Evolutionary conservation across 2,888 invertebrate species (phyloP), one percentile per base, ranked within the genome.

Genomic region (Melinaea marsaeus): DNA sequence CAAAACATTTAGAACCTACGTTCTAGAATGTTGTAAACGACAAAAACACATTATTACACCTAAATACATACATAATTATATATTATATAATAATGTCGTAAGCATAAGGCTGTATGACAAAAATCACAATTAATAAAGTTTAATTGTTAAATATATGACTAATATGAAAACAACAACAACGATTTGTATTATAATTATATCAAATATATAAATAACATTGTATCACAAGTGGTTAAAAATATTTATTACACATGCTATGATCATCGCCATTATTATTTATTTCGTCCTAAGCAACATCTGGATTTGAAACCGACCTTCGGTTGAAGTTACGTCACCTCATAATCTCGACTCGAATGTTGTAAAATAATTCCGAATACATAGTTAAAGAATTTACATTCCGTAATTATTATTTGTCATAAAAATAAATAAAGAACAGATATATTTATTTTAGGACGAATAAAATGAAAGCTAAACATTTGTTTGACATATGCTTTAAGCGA

Each of bases 211-310:
- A 56, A 13, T 13, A 42, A 54, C 33, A 22, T 6, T 37, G 37
- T 34, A 37, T 37, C 51, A 32, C 32, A 32, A 51, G 6, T 7
- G 32, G 6, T 32, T 51, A 51, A 51, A 51, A 51, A 51, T 32
- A 51, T 7, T 51, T 9, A 32, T 51, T 11, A 51, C 51, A 51
- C 51, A 51, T 51, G 51, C 32, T 51, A n/a, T 32, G 51, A 51
- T 51, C 51, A 32, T 42, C 42, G 42, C 42, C 9, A 42, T 51
- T 51, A 51, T 32, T 51, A 51, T 51, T 51, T 51, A 51, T 32
- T 51, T 51, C 58, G 61, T 64, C 58, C 61, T 58, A 61, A 64
- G 37, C 34, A 61, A 47, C 64, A 64, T 64, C 61, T 64, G 64
- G 64, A 61, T 64, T 64, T 57, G 55, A 61, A 60, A 58, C 60